Percentiles rank a stretch among this genome's conserved stretches.
These are phyloP conservation scores for Macrotis lagotis DNA, from an alignment of 2,113 vertebrate genomes.

Conservation along the genomic window DNA sequence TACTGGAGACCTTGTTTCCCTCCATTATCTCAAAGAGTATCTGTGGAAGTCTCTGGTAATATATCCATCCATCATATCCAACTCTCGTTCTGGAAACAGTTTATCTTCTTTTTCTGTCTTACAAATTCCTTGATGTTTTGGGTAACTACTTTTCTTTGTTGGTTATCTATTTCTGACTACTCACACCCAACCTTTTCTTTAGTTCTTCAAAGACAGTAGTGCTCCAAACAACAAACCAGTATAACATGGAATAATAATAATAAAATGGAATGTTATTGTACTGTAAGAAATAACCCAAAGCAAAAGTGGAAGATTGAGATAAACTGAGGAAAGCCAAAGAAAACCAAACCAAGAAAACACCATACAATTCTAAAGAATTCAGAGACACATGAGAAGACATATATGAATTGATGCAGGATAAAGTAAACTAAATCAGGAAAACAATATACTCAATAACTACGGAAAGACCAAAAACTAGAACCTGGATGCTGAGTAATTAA, in stretches of 20 bases:
- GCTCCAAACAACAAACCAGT: no score
- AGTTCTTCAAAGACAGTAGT: neutral
- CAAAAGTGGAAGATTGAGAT: neutral
- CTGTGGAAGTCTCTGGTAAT: neutral
- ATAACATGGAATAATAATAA: no score
- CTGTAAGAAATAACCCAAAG: neutral
- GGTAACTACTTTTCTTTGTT: neutral
- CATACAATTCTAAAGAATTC: neutral
- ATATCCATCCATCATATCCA: neutral
- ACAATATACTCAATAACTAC: neutral
- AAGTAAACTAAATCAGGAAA: neutral
- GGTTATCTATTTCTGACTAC: neutral
- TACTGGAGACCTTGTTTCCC: neutral
- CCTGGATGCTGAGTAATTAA: neutral
- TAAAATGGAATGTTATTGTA: no score
- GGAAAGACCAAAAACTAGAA: neutral
- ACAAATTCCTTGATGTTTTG: neutral
- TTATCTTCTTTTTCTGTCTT: neutral
- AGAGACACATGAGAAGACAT: neutral
- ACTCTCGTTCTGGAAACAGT: neutral
- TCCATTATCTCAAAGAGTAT: neutral
- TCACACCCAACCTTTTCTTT: neutral
- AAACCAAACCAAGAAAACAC: neutral
- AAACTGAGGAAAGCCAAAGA: neutral
- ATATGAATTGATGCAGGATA: neutral